Conservation (phyloP, 1,140 invertebrate species). For the Dreissena polymorpha region DNA sequence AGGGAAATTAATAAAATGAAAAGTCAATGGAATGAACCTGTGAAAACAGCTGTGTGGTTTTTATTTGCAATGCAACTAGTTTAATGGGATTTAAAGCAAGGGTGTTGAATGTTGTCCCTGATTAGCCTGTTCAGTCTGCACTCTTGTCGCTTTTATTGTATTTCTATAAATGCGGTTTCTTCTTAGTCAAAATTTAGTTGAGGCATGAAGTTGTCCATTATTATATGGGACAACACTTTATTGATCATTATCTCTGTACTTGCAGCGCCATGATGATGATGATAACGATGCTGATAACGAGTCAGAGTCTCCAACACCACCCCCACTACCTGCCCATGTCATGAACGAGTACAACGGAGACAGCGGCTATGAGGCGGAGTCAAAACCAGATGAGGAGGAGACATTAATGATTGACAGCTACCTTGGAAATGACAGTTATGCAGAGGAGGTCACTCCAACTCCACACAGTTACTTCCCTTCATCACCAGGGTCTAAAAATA, state of each 20-base stretch:
- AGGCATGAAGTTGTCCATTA: no score
- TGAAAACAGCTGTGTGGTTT: no score
- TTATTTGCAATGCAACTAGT: no score
- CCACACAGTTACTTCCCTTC: slow-evolving; percentile 10
- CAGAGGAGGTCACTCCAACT: slow-evolving; percentile 7
- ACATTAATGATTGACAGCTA: slow-evolving; percentile 39
- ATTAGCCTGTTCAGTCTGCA: no score
- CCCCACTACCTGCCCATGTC: slow-evolving; percentile 52
- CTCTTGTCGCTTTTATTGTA: no score
- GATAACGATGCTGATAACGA: slow-evolving; percentile 54
- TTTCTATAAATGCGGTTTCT: no score
- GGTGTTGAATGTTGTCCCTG: no score
- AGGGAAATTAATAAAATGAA: no score
- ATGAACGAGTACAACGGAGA: slow-evolving; percentile 67
- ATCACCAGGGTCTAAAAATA: slow-evolving; percentile 47
- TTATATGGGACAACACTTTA: no score
- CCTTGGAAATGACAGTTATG: neutral
- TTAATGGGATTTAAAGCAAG: no score
- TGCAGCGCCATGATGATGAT: slow-evolving; percentile 47
- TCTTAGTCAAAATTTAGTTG: no score
- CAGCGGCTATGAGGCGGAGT: slow-evolving; percentile 71
- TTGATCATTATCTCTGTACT: neutral
- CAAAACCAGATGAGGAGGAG: slow-evolving; percentile 68
- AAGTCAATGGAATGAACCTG: no score
- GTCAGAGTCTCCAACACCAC: slow-evolving; percentile 44